Conservation (phyloP, 2,888 invertebrate species). For the Eurois occulta region DNA sequence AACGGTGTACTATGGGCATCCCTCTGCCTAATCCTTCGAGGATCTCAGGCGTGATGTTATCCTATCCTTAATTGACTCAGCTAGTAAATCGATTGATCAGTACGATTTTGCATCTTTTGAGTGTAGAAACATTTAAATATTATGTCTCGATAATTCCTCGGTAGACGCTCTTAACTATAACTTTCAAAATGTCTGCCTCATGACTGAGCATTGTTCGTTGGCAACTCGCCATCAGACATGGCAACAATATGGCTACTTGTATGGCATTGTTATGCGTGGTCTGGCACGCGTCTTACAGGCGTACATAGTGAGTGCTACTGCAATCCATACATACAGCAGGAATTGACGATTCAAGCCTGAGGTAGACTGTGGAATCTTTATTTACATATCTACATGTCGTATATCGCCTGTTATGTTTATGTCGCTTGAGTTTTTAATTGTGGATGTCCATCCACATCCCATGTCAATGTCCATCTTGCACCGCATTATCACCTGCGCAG, state of each 20-base stretch:
- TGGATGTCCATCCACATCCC: too few species aligned
- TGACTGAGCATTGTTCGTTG: slow-evolving; percentile 29
- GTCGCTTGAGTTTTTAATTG: too few species aligned
- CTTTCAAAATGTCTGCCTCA: slow-evolving; percentile 27
- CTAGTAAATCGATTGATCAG: neutral
- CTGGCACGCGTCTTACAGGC: neutral
- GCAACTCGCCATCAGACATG: slow-evolving; percentile 42
- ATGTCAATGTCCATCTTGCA: too few species aligned
- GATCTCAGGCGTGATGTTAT: neutral
- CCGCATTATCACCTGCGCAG: too few species aligned
- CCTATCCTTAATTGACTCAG: neutral
- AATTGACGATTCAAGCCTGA: neutral
- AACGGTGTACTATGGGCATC: neutral
- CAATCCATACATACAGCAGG: neutral
- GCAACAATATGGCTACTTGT: slow-evolving; percentile 25
- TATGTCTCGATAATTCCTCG: neutral
- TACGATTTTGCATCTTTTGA: neutral
- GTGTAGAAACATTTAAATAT: neutral
- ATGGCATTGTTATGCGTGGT: slow-evolving; percentile 22
- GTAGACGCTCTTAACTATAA: neutral
- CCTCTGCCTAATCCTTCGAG: neutral
- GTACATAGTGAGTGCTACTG: neutral
- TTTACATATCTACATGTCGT: slow-evolving; percentile 9
- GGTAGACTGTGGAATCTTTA: slow-evolving; percentile 3
- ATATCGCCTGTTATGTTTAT: too few species aligned